These are phyloP conservation scores for Oreohelix idahoensis DNA, from an alignment of 1,140 invertebrate genomes.

Conservation along the genomic window DNA sequence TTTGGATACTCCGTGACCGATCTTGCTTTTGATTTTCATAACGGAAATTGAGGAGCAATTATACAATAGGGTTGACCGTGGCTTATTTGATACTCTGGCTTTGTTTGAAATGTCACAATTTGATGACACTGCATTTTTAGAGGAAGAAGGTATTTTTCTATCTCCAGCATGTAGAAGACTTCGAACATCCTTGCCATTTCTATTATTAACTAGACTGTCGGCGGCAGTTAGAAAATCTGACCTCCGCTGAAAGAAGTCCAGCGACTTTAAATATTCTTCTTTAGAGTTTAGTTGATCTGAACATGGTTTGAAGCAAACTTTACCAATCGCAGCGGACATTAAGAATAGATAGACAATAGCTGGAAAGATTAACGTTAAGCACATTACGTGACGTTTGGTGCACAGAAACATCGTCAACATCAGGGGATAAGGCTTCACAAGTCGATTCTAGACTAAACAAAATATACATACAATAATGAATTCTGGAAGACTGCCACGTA, in stretches of 20 bases:
- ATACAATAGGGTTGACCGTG: slow-evolving; percentile 47
- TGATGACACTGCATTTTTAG: no score
- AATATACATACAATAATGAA: no score
- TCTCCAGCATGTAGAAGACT: no score
- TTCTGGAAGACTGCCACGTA: no score
- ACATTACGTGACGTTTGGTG: slow-evolving; percentile 1
- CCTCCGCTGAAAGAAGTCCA: background rate
- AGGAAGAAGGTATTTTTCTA: no score
- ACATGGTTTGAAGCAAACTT: slow-evolving; percentile 9
- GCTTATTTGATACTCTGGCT: no score
- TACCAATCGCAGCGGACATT: background rate
- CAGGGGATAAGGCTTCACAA: no score
- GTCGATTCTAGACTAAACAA: no score
- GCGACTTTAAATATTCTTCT: background rate
- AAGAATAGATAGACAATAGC: background rate
- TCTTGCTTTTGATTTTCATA: slow-evolving; percentile 61
- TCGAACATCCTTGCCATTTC: no score
- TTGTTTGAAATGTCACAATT: no score
- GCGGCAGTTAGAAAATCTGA: background rate
- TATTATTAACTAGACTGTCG: no score
- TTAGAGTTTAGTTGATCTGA: background rate
- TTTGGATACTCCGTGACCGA: slow-evolving; percentile 69
- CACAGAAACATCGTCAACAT: background rate
- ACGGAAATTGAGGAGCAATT: slow-evolving; percentile 65
- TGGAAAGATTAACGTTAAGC: background rate